These are phyloP conservation scores for Myotis davidii DNA, from an alignment of 2,113 vertebrate species.

Conservation along the genomic window DNA sequence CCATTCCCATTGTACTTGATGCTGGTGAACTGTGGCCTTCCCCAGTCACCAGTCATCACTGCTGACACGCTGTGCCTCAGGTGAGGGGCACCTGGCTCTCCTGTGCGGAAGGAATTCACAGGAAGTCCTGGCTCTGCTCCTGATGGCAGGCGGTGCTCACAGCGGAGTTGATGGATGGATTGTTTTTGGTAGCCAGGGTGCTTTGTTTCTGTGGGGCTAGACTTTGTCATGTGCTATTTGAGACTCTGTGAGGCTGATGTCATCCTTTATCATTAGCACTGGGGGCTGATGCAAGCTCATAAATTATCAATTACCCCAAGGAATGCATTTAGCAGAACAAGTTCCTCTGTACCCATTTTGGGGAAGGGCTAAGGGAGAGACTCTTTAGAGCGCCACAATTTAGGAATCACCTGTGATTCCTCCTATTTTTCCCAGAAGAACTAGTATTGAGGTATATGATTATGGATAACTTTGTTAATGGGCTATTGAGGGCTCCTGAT, in stretches of 20 bases:
- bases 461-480: not conserved
- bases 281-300: slow-evolving; percentile 75
- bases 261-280: slow-evolving; percentile 73
- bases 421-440: slow-evolving; percentile 38
- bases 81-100: rapidly evolving
- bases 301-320: slow-evolving; percentile 75
- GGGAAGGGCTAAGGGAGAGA: slow-evolving; percentile 13
- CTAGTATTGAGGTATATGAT: not conserved
- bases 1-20: not conserved
- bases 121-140: not conserved
- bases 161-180: not conserved
- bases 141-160: not conserved
- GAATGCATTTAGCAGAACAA: slow-evolving; percentile 51
- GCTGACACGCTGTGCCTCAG: not conserved
- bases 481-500: not conserved
- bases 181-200: not conserved
- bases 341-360: slow-evolving; percentile 61
- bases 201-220: slow-evolving; percentile 52
- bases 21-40: not conserved
- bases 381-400: not conserved
- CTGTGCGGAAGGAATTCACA: not conserved
- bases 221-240: slow-evolving; percentile 65
- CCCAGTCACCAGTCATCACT: not conserved
- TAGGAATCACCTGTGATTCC: slow-evolving; percentile 34
- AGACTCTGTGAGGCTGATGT: slow-evolving; percentile 72